Evolutionary conservation across 2,113 vertebrate genomes (phyloP).

Genomic region (Archilochus colubris): DNA sequence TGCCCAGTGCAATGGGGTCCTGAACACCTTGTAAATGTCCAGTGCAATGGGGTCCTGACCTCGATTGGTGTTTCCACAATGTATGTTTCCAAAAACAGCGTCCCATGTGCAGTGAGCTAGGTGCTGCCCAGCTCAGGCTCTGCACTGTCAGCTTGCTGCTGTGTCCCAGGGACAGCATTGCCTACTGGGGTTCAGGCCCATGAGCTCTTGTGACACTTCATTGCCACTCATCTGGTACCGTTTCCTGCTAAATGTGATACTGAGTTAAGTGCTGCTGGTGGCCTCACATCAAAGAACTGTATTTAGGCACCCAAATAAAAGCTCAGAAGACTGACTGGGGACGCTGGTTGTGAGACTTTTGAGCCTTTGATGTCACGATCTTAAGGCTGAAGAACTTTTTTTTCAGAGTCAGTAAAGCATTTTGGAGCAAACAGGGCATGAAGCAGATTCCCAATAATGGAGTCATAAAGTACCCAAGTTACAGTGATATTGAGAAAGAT

Average conservation of each 20-base stretch:
- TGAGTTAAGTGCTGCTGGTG: background rate
- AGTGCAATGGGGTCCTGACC: background rate
- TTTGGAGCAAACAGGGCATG: background rate
- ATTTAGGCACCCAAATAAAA: background rate
- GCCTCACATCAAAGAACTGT: background rate
- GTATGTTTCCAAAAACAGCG: background rate
- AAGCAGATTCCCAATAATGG: background rate
- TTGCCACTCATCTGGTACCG: accelerated
- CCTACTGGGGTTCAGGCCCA: background rate
- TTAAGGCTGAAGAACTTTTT: background rate
- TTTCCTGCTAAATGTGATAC: background rate
- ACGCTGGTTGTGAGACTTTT: background rate
- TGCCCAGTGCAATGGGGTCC: background rate
- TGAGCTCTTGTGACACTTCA: background rate
- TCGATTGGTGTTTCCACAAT: background rate
- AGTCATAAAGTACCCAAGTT: background rate
- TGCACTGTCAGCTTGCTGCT: accelerated
- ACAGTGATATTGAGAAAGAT: background rate
- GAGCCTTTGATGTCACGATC: background rate
- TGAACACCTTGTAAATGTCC: background rate
- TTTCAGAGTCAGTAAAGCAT: background rate
- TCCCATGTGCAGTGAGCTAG: background rate
- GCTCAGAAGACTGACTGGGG: background rate
- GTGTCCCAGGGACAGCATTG: background rate
- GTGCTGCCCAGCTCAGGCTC: background rate